Evolutionary conservation across 2,888 invertebrate species (phyloP).

Genomic region (Phragmatobia fuliginosa): DNA sequence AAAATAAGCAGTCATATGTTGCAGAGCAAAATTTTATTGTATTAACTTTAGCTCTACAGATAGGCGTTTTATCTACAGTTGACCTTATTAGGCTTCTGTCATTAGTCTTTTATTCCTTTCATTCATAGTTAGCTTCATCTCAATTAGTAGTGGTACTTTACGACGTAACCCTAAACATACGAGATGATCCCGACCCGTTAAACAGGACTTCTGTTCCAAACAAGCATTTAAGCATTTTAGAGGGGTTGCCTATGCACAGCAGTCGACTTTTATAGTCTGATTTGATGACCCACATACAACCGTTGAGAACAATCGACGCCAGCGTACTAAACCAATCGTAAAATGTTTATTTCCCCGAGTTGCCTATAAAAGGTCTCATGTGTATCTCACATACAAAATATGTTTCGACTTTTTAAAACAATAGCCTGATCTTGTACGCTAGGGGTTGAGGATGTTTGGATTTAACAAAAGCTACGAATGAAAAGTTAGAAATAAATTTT

Average conservation of each 20-base stretch:
- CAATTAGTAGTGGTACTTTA: background rate
- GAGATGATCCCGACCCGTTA: background rate
- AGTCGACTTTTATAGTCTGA: constrained; percentile 20
- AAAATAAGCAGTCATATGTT: no score
- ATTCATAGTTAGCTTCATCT: background rate
- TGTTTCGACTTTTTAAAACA: constrained; percentile 19
- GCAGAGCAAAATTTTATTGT: background rate
- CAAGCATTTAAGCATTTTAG: constrained; percentile 16
- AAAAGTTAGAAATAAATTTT: background rate
- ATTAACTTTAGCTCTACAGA: background rate
- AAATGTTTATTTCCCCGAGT: constrained; percentile 45
- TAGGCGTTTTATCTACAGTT: background rate
- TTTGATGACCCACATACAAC: constrained; percentile 29
- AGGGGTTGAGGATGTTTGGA: background rate
- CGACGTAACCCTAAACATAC: background rate
- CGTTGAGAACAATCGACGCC: constrained; percentile 40
- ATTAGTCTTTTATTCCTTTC: background rate
- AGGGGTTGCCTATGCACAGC: constrained; percentile 15
- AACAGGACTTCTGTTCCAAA: constrained; percentile 13
- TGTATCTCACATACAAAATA: constrained; percentile 27
- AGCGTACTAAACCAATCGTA: constrained; percentile 45
- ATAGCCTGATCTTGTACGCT: no score
- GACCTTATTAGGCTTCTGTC: background rate
- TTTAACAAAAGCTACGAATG: background rate
- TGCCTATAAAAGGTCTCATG: constrained; percentile 45